phyloP scores from a whole-genome alignment of 2,888 invertebrate genomes.

The Lymantria dispar region DNA sequence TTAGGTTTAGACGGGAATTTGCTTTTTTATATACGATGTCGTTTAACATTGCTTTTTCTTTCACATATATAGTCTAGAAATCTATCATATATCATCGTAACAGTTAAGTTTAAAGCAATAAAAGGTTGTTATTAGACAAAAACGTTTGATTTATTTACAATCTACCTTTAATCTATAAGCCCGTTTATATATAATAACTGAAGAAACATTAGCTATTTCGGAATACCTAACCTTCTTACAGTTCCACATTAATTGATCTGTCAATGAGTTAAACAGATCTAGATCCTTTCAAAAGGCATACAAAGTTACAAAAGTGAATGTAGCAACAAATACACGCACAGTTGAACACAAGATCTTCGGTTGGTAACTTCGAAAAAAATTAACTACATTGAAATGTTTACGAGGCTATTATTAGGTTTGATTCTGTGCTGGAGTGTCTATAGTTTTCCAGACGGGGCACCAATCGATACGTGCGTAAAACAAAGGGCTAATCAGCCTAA shows the following conservation, averaged over 20 bases:
- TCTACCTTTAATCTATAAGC: not conserved
- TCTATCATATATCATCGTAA: no score
- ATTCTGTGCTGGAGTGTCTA: slow-evolving; percentile 59
- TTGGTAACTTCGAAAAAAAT: slow-evolving; percentile 21
- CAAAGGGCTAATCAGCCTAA: slow-evolving; percentile 88
- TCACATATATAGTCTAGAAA: no score
- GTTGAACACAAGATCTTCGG: slow-evolving; percentile 51
- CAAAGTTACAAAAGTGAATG: slow-evolving; percentile 79
- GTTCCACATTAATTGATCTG: slow-evolving; percentile 57
- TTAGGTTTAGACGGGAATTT: no score
- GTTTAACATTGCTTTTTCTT: no score
- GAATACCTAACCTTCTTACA: slow-evolving; percentile 44
- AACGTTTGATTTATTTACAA: no score
- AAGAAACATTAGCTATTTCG: slow-evolving; percentile 38
- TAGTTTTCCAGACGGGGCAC: slow-evolving; percentile 91
- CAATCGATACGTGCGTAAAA: slow-evolving; percentile 91
- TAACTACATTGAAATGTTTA: slow-evolving; percentile 44
- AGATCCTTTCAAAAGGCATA: slow-evolving; percentile 72
- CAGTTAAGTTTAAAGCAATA: no score
- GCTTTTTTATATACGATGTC: no score
- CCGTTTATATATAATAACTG: not conserved
- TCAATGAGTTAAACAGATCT: slow-evolving; percentile 60
- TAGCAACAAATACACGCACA: slow-evolving; percentile 52
- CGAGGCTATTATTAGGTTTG: slow-evolving; percentile 51
- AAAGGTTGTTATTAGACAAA: no score